phyloP scores from a whole-genome alignment of 2,888 invertebrate genomes.

The Brachylomia viminalis region DNA sequence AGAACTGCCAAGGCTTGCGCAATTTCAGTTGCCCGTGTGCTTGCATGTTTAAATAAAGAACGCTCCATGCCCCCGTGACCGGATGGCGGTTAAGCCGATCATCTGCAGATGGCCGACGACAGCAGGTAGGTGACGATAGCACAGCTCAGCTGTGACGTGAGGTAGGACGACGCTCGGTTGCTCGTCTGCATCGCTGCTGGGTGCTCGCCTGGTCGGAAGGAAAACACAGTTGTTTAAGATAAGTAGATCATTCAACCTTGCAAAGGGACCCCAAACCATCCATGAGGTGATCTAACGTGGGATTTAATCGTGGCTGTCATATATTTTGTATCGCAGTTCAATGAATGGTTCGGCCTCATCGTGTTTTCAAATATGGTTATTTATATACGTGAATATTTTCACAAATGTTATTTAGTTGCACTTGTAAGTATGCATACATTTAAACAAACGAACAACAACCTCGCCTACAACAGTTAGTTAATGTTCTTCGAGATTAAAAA shows the following conservation, averaged over 20 bases:
- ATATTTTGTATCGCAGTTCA: conserved; percentile 96
- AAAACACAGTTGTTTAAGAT: neutral
- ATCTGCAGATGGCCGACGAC: conserved; percentile 87
- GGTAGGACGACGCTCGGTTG: conserved; percentile 88
- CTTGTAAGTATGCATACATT: too few relatives aligned
- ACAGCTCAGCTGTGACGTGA: conserved; percentile 88
- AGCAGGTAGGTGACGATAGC: conserved; percentile 86
- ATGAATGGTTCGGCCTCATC: conserved; percentile 98
- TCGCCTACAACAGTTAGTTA: too few relatives aligned
- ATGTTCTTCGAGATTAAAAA: too few relatives aligned
- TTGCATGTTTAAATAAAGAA: conserved; percentile 26
- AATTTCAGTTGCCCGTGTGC: conserved; percentile 18
- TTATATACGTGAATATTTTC: conserved; percentile 94
- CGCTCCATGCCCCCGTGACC: conserved; percentile 56
- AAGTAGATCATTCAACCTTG: neutral
- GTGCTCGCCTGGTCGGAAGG: conserved; percentile 92
- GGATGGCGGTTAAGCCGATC: conserved; percentile 77
- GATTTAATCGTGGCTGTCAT: conserved; percentile 94
- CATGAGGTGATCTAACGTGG: too few relatives aligned
- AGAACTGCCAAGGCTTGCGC: conserved; percentile 1
- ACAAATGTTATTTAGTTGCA: too few relatives aligned
- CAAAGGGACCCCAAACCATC: too few relatives aligned
- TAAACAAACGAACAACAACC: too few relatives aligned
- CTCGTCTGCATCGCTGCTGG: conserved; percentile 96
- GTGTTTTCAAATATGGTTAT: conserved; percentile 98